Evolutionary conservation across 2,888 invertebrate genomes (phyloP).

Genomic region (Tinea pellionella): DNA sequence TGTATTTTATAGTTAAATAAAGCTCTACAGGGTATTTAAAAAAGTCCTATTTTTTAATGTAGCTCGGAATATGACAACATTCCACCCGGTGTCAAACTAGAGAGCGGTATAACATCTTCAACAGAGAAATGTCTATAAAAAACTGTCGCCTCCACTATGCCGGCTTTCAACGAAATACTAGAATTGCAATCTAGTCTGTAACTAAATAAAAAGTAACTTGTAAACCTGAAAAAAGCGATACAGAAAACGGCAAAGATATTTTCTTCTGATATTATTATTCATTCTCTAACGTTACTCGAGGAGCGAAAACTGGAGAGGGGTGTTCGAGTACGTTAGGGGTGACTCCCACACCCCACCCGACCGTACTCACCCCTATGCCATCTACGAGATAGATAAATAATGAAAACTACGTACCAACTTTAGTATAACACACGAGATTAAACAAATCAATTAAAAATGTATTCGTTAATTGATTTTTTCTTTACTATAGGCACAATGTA

Average conservation of each 20-base stretch:
- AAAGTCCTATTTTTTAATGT: no score
- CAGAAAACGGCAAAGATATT: slow-evolving; percentile 10
- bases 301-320: not conserved
- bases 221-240: not conserved
- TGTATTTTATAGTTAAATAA: no score
- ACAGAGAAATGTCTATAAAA: no score
- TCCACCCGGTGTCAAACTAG: no score
- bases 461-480: not conserved
- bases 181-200: no score
- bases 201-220: no score
- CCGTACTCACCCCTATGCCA: not conserved
- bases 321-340: not conserved
- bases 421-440: not conserved
- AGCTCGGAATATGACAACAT: no score
- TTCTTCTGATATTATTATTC: slow-evolving; percentile 12
- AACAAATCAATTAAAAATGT: not conserved
- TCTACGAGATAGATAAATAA: not conserved
- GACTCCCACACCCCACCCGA: not conserved
- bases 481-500: not conserved
- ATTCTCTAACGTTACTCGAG: slow-evolving; percentile 9
- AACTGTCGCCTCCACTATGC: no score
- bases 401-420: not conserved
- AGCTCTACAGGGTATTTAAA: no score
- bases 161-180: no score
- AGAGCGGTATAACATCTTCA: no score